Evolutionary conservation across 2,797 vertebrate genomes (phyloP).

Genomic region (Argya squamiceps): DNA sequence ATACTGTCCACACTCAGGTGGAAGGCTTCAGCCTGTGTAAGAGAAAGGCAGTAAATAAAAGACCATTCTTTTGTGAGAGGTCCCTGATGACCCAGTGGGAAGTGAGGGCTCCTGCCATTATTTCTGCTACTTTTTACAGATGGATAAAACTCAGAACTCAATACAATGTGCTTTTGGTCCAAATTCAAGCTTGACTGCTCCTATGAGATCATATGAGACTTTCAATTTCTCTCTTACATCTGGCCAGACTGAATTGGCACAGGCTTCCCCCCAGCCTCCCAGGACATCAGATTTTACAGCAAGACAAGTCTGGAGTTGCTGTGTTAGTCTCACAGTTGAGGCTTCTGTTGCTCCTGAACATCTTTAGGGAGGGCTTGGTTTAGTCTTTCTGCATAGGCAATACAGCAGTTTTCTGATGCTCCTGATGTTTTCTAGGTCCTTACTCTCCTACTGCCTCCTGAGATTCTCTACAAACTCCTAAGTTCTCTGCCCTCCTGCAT

Average conservation of each 20-base stretch:
- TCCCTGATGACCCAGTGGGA: neutral
- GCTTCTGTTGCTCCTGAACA: neutral
- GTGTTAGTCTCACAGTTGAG: neutral
- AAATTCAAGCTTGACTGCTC: constrained; percentile 24
- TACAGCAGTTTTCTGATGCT: neutral
- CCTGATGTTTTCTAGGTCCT: neutral
- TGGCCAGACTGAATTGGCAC: constrained; percentile 30
- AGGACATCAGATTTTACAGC: neutral
- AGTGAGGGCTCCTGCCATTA: neutral
- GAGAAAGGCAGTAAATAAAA: constrained; percentile 33
- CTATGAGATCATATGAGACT: neutral
- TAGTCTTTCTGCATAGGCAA: neutral
- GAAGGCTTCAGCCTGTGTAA: neutral
- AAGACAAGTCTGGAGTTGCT: neutral
- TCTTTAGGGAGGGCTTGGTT: neutral
- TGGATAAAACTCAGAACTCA: constrained; percentile 16
- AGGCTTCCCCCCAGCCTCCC: neutral
- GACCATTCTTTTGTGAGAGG: neutral
- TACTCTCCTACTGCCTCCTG: neutral
- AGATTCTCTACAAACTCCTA: neutral
- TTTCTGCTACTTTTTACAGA: constrained; percentile 46
- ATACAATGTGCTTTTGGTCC: neutral
- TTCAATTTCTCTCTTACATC: constrained; percentile 4
- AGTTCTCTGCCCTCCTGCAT: neutral
- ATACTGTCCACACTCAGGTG: constrained; percentile 15